Evolutionary conservation across 2,797 vertebrate species (phyloP).

Genomic region (Balearica regulorum): DNA sequence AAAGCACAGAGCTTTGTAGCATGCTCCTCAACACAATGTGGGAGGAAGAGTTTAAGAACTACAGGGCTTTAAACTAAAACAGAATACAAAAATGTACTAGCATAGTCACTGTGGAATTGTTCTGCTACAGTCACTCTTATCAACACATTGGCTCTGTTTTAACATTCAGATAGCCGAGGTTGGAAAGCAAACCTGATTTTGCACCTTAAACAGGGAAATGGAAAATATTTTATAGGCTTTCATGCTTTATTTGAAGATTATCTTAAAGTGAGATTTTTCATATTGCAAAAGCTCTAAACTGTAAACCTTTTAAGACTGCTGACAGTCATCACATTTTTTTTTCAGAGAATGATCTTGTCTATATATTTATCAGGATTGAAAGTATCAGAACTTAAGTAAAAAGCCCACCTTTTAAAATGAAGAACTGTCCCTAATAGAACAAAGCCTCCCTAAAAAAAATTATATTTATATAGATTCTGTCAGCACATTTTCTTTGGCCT

Average conservation of each 20-base stretch:
- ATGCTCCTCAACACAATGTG: not conserved
- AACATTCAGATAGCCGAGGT: not conserved
- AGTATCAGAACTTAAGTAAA: not conserved
- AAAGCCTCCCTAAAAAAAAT: not conserved
- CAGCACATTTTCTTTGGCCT: slow-evolving; percentile 19
- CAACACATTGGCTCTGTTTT: not conserved
- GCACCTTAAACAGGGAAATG: slow-evolving; percentile 34
- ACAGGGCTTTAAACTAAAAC: not conserved
- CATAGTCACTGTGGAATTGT: not conserved
- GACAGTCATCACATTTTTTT: not conserved
- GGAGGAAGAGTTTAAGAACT: not conserved
- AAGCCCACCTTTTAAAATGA: slow-evolving; percentile 27
- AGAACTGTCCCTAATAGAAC: not conserved
- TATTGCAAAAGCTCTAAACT: slow-evolving; percentile 20
- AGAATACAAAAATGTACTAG: not conserved
- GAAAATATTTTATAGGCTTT: slow-evolving; percentile 56
- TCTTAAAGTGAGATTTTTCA: slow-evolving; percentile 54
- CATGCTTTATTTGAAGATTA: slow-evolving; percentile 63
- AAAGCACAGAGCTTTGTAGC: not conserved
- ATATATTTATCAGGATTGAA: not conserved
- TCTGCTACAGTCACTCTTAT: not conserved
- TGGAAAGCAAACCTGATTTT: slow-evolving; percentile 15
- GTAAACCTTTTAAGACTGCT: slow-evolving; percentile 44
- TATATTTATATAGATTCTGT: slow-evolving; percentile 25
- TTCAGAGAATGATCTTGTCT: not conserved